Conservation (phyloP, 2,797 vertebrate species). For the Florisuga fusca region DNA sequence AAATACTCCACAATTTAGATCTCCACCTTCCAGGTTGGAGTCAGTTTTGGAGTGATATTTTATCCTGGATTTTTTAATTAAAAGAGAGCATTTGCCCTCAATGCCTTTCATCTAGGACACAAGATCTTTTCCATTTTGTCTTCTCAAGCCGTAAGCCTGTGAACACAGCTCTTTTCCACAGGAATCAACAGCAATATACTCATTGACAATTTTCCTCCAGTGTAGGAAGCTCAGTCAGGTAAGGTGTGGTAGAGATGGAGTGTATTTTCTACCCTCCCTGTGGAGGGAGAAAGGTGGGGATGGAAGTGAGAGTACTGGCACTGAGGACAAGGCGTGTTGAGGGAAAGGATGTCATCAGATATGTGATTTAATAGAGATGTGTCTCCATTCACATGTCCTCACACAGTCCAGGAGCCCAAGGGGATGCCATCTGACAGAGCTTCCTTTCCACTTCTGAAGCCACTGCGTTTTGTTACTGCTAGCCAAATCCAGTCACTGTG, state of each 20-base stretch:
- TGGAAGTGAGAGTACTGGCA: not conserved
- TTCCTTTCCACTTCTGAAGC: not conserved
- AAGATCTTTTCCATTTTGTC: not conserved
- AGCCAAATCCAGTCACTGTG: not conserved
- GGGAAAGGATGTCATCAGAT: not conserved
- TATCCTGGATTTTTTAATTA: not conserved
- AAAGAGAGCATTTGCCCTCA: not conserved
- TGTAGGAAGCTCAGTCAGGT: not conserved
- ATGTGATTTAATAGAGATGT: not conserved
- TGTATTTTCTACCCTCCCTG: not conserved
- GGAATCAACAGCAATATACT: not conserved
- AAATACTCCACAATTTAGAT: not conserved
- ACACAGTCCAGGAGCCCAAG: not conserved
- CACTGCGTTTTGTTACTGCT: not conserved
- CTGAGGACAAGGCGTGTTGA: not conserved
- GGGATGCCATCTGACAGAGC: rapidly evolving
- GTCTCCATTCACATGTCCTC: not conserved
- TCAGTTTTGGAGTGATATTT: not conserved
- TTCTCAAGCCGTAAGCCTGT: not conserved
- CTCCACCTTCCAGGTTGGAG: not conserved
- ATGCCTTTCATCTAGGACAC: not conserved
- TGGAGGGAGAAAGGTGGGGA: not conserved
- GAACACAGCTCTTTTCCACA: not conserved
- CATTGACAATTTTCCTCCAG: not conserved
- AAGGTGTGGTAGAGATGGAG: not conserved